Evolutionary conservation across 2,113 vertebrate species (phyloP), one percentile per base, ranked within the genome.

Genomic region (Epinephelus moara): DNA sequence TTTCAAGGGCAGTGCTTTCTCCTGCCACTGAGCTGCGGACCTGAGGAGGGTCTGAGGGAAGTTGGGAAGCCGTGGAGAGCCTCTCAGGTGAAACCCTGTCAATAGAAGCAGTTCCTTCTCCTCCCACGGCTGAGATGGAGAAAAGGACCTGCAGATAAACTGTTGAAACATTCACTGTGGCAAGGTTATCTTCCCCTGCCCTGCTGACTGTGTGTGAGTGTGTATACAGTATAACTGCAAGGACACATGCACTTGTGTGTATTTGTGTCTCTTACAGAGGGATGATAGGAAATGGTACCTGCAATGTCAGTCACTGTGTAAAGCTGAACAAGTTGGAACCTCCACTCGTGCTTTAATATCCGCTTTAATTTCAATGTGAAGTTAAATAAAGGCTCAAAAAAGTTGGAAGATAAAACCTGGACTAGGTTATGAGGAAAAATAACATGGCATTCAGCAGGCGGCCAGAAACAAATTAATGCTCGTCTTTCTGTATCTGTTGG

Each of bases 1-100:
- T 91, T 91, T 88, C 86, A 92, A 78, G 52, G 67, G 75, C 59
- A 40, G 80, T 4, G 33, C 62, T 78, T 40, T 57, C 70, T 76
- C n/a, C 81, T 69, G 82, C 75, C 75, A 75, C 40, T 3, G 17
- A 83, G 76, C 80, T 42, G 69, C 40, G 0, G 40, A 75, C 66
- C 68, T 42, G 47, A 18, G 52, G 61, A 81, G 56, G 57, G 19
- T 61, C 45, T 70, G 71, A 62, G 64, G 70, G 67, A 71, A 82
- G 76, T 56, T 37, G 23, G 53, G 70, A 79, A 69, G 56, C 67
- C 9, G 11, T 81, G 73, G 79, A 82, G 77, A 83, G 64, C 33
- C 75, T 79, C 72, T 88, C 70, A 73, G 85, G 79, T 86, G 73
- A 81, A 74, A 63, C 25, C 77, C 79, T 77, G 78, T 91, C 81